phyloP scores from a whole-genome alignment of 2,797 vertebrate genomes.

The Tenualosa thibaudeaui region DNA sequence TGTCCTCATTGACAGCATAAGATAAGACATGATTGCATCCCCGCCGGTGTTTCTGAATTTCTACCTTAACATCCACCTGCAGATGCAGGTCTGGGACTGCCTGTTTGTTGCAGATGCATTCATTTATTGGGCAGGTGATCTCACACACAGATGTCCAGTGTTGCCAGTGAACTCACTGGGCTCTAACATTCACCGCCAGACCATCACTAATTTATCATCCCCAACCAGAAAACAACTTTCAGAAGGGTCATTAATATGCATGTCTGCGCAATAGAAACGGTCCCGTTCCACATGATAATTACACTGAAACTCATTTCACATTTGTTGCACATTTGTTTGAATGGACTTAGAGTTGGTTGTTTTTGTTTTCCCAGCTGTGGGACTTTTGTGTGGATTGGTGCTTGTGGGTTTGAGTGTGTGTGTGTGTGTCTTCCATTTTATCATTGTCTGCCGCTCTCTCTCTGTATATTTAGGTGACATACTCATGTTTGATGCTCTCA shows the following conservation, averaged over 20 bases:
- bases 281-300: slow-evolving; percentile 49
- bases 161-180: neutral
- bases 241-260: slow-evolving; percentile 49
- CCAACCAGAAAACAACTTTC: slow-evolving; percentile 42
- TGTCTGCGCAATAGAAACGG: slow-evolving; percentile 52
- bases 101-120: neutral
- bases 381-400: neutral
- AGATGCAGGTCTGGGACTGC: neutral
- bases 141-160: neutral
- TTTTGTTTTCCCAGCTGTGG: slow-evolving; percentile 19
- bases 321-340: slow-evolving; percentile 43
- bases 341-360: neutral
- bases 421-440: slow-evolving; percentile 36
- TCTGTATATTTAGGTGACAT: neutral
- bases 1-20: neutral
- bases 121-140: neutral
- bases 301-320: slow-evolving; percentile 48
- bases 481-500: neutral
- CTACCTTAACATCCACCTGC: neutral
- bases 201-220: slow-evolving; percentile 41
- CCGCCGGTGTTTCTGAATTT: neutral
- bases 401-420: neutral
- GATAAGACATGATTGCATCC: neutral
- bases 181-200: neutral
- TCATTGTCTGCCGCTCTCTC: slow-evolving; percentile 25